Percentiles rank a stretch among this genome's conserved stretches.
These are phyloP conservation scores for Quiscalus mexicanus DNA, from an alignment of 2,113 vertebrate species.

Conservation along the genomic window DNA sequence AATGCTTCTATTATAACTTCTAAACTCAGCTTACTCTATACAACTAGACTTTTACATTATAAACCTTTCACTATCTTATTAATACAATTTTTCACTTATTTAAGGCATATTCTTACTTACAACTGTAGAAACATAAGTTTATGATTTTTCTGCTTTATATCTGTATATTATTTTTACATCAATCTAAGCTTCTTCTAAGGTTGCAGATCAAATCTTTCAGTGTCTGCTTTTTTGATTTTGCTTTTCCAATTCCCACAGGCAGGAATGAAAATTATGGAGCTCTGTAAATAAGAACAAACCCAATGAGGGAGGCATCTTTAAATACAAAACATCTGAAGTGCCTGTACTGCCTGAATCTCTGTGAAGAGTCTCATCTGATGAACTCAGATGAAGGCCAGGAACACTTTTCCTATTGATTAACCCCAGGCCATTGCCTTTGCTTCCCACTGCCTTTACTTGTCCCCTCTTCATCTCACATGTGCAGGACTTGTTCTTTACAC, in stretches of 20 bases:
- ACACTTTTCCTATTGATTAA: background rate
- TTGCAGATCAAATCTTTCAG: background rate
- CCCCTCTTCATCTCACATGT: background rate
- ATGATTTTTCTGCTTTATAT: background rate
- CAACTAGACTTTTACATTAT: background rate
- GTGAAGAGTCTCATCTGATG: background rate
- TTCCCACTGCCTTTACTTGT: background rate
- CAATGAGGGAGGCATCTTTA: background rate
- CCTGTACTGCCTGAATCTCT: background rate
- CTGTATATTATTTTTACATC: background rate
- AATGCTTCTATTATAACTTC: background rate
- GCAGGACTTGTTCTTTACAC: background rate
- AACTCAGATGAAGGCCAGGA: background rate
- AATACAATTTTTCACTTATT: background rate
- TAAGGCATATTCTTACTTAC: background rate
- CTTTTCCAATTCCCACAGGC: background rate
- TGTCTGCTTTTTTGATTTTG: background rate
- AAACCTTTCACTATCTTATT: background rate
- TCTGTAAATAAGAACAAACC: background rate
- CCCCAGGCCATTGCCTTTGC: background rate
- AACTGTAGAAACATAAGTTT: background rate
- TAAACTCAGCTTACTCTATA: background rate
- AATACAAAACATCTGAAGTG: background rate
- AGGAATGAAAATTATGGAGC: background rate
- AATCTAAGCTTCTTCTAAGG: background rate